phyloP scores from a whole-genome alignment of 2,113 vertebrate species.

The Eudyptes chrysolophus region DNA sequence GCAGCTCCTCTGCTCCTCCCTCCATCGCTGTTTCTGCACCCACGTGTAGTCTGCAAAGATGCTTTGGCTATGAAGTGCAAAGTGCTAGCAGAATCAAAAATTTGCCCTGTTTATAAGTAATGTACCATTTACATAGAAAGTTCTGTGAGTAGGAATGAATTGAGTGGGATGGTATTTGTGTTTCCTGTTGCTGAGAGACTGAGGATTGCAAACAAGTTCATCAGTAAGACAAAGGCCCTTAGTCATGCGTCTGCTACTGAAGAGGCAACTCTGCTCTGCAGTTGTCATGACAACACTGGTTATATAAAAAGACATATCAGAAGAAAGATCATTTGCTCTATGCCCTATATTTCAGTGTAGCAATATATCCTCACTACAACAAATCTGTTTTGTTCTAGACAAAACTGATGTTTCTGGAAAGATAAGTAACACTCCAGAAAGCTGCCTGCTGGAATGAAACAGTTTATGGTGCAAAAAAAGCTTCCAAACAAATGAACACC shows the following conservation, averaged over 20 bases:
- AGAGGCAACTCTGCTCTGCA: not conserved
- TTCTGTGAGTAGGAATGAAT: slow-evolving; percentile 3
- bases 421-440: not conserved
- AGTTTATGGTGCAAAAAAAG: not conserved
- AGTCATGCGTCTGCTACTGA: slow-evolving; percentile 1
- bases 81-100: not conserved
- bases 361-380: not conserved
- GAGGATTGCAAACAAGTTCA: not conserved
- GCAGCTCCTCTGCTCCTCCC: not conserved
- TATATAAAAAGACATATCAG: slow-evolving; percentile 45
- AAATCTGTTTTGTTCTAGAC: not conserved
- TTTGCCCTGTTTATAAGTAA: not conserved
- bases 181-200: slow-evolving; percentile 5
- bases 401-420: not conserved
- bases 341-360: slow-evolving; percentile 6
- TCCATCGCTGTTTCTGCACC: fast-evolving
- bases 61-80: not conserved
- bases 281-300: slow-evolving; percentile 54
- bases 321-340: slow-evolving; percentile 37
- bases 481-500: not conserved
- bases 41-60: not conserved
- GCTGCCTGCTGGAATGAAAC: not conserved
- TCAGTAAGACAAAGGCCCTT: slow-evolving; percentile 37
- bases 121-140: not conserved
- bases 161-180: not conserved